Conservation (phyloP, 2,888 invertebrate genomes). For the Galerucella calmariensis region DNA sequence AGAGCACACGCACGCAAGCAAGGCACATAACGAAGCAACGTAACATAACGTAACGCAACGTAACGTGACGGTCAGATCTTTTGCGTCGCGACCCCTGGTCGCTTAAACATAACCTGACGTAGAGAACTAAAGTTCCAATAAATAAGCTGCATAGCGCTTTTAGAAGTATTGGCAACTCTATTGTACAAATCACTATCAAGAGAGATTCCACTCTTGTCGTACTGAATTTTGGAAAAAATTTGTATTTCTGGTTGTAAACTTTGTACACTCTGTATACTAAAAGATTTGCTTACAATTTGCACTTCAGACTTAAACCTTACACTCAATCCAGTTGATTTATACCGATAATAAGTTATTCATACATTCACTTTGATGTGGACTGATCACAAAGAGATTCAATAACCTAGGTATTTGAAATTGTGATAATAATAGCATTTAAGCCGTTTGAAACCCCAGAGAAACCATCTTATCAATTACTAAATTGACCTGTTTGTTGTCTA, state of each 20-base stretch:
- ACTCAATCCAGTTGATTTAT: background rate
- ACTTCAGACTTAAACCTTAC: background rate
- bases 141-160: no score
- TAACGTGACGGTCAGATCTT: no score
- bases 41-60: no score
- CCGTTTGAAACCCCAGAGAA: background rate
- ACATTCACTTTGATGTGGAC: slow-evolving; percentile 5
- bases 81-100: no score
- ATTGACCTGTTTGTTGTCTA: background rate
- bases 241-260: background rate
- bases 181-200: no score
- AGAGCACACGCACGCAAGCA: no score
- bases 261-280: background rate
- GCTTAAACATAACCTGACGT: no score
- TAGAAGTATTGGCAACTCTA: no score
- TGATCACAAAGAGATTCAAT: background rate
- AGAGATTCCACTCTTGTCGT: background rate
- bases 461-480: slow-evolving; percentile 4
- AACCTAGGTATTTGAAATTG: slow-evolving; percentile 2
- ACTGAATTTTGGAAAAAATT: background rate
- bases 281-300: background rate
- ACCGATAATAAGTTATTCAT: background rate
- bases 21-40: no score
- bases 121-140: no score
- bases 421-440: background rate